A percentile compares a stretch with the other conserved stretches of the same genome.
Conservation (phyloP, 2,113 vertebrate genomes). For the Petrocephalus zakoni region DNA sequence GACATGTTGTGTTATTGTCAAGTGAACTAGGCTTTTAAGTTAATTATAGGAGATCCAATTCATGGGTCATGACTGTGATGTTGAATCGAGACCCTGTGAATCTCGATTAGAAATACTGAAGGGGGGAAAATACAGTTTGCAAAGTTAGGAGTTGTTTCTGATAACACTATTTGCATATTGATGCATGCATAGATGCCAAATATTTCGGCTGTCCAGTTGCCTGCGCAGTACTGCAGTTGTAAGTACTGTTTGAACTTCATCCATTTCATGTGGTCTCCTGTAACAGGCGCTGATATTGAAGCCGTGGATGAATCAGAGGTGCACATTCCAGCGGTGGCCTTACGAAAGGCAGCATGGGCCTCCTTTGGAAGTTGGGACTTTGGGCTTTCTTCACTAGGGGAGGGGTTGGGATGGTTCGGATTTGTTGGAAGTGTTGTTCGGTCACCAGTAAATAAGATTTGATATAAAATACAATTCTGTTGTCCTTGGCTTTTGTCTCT, state of each 20-base stretch:
- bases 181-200: not conserved
- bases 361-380: not conserved
- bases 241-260: not conserved
- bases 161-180: not conserved
- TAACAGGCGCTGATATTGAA: not conserved
- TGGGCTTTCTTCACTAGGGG: not conserved
- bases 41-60: not conserved
- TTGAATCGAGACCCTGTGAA: not conserved
- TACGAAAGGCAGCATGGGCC: not conserved
- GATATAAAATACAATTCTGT: not conserved
- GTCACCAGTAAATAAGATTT: slow-evolving; percentile 9
- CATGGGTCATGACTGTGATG: not conserved
- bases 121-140: not conserved
- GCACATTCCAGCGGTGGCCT: not conserved
- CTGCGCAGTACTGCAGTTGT: not conserved
- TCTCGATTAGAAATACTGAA: not conserved
- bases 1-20: not conserved
- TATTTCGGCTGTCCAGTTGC: not conserved
- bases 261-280: not conserved
- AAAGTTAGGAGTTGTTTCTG: not conserved
- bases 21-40: not conserved
- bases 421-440: not conserved
- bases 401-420: slow-evolving; percentile 8
- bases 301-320: not conserved
- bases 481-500: not conserved